Percentiles rank a stretch among this genome's conserved stretches.
Evolutionary conservation across 2,797 vertebrate genomes (phyloP).

Genomic region (Gila robusta): DNA sequence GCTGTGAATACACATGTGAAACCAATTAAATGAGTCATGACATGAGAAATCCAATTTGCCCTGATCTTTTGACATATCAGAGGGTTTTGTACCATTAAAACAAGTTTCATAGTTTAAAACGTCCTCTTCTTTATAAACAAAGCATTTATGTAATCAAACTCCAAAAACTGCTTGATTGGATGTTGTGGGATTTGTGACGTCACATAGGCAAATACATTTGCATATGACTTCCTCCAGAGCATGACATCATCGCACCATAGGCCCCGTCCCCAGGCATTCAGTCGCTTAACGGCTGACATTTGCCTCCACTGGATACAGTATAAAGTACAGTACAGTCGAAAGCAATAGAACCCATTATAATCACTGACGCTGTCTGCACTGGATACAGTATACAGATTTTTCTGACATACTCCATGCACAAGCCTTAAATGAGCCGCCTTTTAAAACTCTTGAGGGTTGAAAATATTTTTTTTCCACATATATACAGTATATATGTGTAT

Average conservation of each 20-base stretch:
- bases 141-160: background rate
- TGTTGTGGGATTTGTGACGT: background rate
- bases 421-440: too few species aligned
- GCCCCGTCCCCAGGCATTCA: background rate
- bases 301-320: background rate
- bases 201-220: background rate
- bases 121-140: background rate
- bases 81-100: background rate
- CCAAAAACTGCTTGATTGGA: background rate
- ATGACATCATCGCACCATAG: background rate
- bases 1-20: slow-evolving; percentile 73
- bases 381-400: background rate
- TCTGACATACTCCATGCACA: background rate
- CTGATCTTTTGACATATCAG: background rate
- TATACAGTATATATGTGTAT: too few species aligned
- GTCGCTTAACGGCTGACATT: background rate
- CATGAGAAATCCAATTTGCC: background rate
- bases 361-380: background rate
- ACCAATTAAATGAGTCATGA: background rate
- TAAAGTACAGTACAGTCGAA: background rate
- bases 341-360: background rate
- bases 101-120: background rate
- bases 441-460: too few species aligned
- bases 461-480: too few species aligned
- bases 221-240: background rate